Evolutionary conservation across 2,113 vertebrate species (phyloP).

Genomic region (Danionella cerebrum): DNA sequence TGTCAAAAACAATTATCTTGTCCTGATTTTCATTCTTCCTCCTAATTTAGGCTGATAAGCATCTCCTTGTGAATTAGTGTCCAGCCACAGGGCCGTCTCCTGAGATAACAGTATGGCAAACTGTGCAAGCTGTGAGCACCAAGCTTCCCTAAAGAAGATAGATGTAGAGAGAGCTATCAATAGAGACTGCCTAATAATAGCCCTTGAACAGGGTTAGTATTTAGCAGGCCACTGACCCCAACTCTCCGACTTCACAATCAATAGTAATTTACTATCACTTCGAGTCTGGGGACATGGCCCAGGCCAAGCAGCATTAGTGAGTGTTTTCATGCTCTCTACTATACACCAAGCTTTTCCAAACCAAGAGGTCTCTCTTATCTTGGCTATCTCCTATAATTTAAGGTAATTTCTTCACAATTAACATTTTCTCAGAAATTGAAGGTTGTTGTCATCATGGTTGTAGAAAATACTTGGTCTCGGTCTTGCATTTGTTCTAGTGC

Average conservation of each 20-base stretch:
- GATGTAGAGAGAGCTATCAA: neutral
- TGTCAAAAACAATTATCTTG: conserved; percentile 71
- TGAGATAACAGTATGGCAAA: conserved; percentile 62
- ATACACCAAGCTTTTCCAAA: neutral
- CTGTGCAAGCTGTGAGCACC: conserved; percentile 59
- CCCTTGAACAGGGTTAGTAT: conserved; percentile 59
- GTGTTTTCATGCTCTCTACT: conserved; percentile 37
- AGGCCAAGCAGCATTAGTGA: conserved; percentile 53
- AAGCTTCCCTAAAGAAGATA: conserved; percentile 48
- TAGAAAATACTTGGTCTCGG: too few species aligned
- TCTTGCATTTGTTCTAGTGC: too few species aligned
- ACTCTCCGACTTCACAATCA: conserved; percentile 57
- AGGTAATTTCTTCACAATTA: too few species aligned
- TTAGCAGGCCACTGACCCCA: conserved; percentile 53
- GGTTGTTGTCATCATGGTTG: too few species aligned
- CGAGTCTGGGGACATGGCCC: conserved; percentile 43
- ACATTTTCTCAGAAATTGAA: too few species aligned
- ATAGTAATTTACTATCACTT: conserved; percentile 65
- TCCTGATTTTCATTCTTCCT: conserved; percentile 50
- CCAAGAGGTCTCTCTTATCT: neutral
- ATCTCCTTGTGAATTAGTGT: conserved; percentile 68
- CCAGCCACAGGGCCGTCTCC: conserved; percentile 53
- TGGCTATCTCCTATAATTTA: too few species aligned
- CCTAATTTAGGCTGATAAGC: conserved; percentile 74
- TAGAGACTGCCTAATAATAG: conserved; percentile 58